Conservation (phyloP, 2,113 vertebrate genomes). For the Eleginops maclovinus region DNA sequence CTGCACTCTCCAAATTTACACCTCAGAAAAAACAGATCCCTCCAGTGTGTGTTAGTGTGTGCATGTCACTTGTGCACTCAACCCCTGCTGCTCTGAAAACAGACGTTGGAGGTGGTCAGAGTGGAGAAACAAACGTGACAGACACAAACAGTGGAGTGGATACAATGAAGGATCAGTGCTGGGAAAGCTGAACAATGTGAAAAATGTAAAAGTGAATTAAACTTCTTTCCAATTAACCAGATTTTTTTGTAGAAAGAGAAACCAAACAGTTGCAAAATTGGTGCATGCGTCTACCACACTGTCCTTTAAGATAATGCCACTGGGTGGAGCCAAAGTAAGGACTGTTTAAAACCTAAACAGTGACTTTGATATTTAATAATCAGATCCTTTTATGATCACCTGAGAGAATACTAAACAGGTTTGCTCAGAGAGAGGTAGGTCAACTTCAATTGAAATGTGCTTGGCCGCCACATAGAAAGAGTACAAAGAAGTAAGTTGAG, state of each 20-base stretch:
- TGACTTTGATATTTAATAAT: not conserved
- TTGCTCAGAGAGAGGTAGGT: too few relatives aligned
- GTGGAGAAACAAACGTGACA: constrained; percentile 51
- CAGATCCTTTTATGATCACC: not conserved
- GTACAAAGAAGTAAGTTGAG: not conserved
- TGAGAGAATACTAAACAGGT: not conserved
- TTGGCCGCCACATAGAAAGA: too few relatives aligned
- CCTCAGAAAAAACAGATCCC: constrained; percentile 32
- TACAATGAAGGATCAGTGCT: constrained; percentile 29
- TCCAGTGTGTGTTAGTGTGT: constrained; percentile 45
- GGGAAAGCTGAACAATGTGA: constrained; percentile 1
- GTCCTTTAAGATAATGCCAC: not conserved
- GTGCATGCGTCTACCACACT: not conserved
- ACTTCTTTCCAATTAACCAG: not conserved
- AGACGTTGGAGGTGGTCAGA: constrained; percentile 40
- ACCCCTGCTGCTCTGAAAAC: constrained; percentile 55
- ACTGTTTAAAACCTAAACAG: not conserved
- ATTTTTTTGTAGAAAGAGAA: not conserved
- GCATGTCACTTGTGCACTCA: constrained; percentile 47
- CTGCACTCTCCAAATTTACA: constrained; percentile 45
- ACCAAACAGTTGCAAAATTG: not conserved
- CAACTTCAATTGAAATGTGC: too few relatives aligned
- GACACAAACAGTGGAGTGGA: constrained; percentile 28
- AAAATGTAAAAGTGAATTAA: not conserved
- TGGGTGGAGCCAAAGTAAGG: not conserved